Percentiles rank a stretch among this genome's conserved stretches.
Evolutionary conservation across 1,140 invertebrate genomes (phyloP).

Genomic region (Leptinotarsa texana): DNA sequence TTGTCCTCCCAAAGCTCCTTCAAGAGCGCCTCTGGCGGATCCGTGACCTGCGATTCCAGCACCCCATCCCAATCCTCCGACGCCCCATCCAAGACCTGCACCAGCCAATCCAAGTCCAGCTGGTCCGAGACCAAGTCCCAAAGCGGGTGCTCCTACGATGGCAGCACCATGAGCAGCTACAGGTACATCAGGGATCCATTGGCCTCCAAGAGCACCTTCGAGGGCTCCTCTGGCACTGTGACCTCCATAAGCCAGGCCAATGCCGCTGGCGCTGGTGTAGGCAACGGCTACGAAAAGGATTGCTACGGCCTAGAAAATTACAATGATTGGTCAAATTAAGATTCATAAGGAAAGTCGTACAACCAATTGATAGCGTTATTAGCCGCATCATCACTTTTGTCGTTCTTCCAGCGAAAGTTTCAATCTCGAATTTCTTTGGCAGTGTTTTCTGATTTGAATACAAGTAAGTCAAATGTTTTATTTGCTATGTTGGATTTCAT

Average conservation of each 20-base stretch:
- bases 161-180: constrained; percentile 18
- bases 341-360: no score
- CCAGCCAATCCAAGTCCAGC: constrained; percentile 1
- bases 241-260: background rate
- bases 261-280: constrained; percentile 20
- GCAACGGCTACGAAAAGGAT: constrained; percentile 23
- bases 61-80: background rate
- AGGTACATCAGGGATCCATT: constrained; percentile 27
- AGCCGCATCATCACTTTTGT: no score
- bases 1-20: constrained; percentile 30
- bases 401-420: no score
- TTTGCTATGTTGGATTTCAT: no score
- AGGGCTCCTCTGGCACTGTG: constrained; percentile 22
- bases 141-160: background rate
- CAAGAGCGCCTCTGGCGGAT: constrained; percentile 17
- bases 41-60: constrained; percentile 3
- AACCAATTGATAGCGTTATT: no score
- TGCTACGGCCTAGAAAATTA: constrained; percentile 21
- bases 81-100: constrained; percentile 1
- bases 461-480: no score
- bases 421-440: no score
- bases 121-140: constrained; percentile 1
- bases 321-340: no score
- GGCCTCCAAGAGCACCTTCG: constrained; percentile 25
- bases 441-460: no score